Evolutionary conservation across 1,140 invertebrate genomes (phyloP).

Genomic region (Nixonia krombeini): DNA sequence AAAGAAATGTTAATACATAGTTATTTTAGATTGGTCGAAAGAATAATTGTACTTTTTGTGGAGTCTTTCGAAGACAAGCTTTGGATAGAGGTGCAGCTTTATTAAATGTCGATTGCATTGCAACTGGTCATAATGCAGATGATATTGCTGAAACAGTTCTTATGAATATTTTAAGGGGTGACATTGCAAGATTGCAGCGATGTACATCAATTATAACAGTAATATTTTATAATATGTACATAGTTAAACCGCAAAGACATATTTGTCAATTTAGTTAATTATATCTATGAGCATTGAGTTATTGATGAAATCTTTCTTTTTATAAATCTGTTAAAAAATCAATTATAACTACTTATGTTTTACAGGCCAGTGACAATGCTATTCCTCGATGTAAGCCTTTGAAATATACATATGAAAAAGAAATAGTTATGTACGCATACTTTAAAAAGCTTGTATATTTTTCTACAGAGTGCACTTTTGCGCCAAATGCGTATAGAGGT

Average conservation of each 20-base stretch:
- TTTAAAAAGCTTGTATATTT: constrained; percentile 99
- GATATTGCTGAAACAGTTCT: constrained; percentile 99
- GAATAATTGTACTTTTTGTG: constrained; percentile 99
- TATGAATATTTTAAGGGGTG: constrained; percentile 98
- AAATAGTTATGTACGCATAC: constrained; percentile 99
- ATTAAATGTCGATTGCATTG: constrained; percentile 92
- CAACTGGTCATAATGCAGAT: constrained; percentile 99
- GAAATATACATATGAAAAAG: constrained; percentile 99
- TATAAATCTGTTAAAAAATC: not conserved
- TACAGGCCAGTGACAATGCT: constrained; percentile 84
- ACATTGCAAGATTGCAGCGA: constrained; percentile 92
- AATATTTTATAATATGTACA: constrained; percentile 43
- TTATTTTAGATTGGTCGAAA: constrained; percentile 87
- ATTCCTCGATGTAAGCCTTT: constrained; percentile 97
- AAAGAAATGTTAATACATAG: constrained; percentile 1
- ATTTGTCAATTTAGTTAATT: too few relatives aligned
- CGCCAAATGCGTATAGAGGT: constrained; percentile 97
- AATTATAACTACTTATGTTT: not conserved
- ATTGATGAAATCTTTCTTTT: not conserved
- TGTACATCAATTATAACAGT: constrained; percentile 93
- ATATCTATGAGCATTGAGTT: too few relatives aligned
- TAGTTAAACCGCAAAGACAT: too few relatives aligned
- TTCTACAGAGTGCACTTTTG: constrained; percentile 98
- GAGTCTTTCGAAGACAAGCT: constrained; percentile 96
- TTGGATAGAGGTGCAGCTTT: constrained; percentile 92